Evolutionary conservation across 2,888 invertebrate genomes (phyloP).

Genomic region (Tuberolachnus salignus): DNA sequence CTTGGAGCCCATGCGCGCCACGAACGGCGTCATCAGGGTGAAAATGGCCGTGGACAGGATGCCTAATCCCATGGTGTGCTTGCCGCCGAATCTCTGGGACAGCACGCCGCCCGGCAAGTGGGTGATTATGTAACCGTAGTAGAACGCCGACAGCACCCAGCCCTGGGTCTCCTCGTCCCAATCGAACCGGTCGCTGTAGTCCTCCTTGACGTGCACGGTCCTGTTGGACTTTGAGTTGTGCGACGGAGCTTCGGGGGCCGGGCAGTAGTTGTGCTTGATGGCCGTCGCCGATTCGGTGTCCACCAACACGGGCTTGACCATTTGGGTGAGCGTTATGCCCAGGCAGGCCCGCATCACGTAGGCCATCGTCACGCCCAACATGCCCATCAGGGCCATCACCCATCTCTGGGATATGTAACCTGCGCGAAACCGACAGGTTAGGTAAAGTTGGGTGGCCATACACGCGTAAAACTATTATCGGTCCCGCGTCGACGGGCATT

Average conservation of each 20-base stretch:
- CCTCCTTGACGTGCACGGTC: neutral
- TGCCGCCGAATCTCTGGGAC: slow-evolving; percentile 64
- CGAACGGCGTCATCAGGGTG: slow-evolving; percentile 64
- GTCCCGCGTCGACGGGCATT: too few relatives aligned
- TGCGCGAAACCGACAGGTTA: neutral
- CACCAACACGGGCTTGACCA: slow-evolving; percentile 17
- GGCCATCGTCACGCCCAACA: slow-evolving; percentile 42
- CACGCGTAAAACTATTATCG: too few relatives aligned
- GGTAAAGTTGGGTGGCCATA: neutral
- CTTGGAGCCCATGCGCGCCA: slow-evolving; percentile 62
- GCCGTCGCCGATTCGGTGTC: neutral
- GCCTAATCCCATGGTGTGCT: slow-evolving; percentile 64
- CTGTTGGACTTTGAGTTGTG: neutral
- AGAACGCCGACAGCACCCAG: slow-evolving; percentile 63
- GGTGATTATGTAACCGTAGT: slow-evolving; percentile 65
- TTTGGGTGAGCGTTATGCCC: slow-evolving; percentile 41
- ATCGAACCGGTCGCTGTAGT: slow-evolving; percentile 64
- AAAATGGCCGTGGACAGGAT: slow-evolving; percentile 63
- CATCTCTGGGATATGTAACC: slow-evolving; percentile 36
- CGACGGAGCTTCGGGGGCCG: neutral
- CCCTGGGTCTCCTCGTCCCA: slow-evolving; percentile 71
- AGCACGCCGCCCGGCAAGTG: slow-evolving; percentile 64
- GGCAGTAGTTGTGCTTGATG: neutral
- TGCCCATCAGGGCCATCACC: slow-evolving; percentile 47
- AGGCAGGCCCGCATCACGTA: slow-evolving; percentile 41